These are phyloP conservation scores for Atrichornis clamosus DNA, from an alignment of 2,113 vertebrate species.

Conservation along the genomic window DNA sequence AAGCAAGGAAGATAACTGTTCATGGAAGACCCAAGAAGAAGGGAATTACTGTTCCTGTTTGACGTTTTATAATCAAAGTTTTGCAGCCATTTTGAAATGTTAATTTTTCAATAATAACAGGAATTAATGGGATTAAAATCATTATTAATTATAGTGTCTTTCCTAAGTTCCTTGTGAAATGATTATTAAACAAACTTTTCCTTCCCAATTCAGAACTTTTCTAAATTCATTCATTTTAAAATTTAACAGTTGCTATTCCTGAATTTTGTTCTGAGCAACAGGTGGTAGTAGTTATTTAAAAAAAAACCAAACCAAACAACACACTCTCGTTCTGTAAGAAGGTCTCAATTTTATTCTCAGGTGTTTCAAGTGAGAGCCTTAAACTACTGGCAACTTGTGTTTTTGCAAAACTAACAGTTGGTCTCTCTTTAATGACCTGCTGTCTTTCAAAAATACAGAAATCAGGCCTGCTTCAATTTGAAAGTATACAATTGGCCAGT, in stretches of 20 bases:
- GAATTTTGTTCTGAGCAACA: not conserved
- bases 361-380: not conserved
- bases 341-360: not conserved
- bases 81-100: not conserved
- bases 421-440: not conserved
- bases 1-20: not conserved
- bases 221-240: not conserved
- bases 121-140: not conserved
- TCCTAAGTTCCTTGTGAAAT: not conserved
- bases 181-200: not conserved
- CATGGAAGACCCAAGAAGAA: not conserved
- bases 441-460: not conserved
- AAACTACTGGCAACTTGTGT: not conserved
- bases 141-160: not conserved
- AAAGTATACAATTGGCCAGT: not conserved
- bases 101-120: not conserved
- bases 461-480: not conserved
- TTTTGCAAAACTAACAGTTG: not conserved
- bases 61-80: not conserved
- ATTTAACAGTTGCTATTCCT: not conserved
- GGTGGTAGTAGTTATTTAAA: not conserved
- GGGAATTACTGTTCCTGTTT: not conserved
- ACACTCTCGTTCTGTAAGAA: not conserved
- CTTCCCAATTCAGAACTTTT: not conserved
- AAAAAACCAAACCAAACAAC: not conserved